Conservation (phyloP, 2,113 vertebrate species). For the Xiphophorus hellerii region DNA sequence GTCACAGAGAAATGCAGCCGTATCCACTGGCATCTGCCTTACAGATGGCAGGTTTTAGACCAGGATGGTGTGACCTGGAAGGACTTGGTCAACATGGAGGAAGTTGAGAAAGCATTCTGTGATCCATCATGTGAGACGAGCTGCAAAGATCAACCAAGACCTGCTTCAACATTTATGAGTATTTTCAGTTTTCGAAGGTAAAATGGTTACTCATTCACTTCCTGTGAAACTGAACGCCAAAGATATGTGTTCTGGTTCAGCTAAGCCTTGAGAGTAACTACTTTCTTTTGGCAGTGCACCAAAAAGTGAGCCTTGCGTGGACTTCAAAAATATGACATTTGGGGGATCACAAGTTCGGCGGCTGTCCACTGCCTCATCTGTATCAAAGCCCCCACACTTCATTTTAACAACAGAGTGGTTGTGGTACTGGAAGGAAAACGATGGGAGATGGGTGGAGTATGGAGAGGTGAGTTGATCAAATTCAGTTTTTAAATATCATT, state of each 20-base stretch:
- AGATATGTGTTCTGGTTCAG: background rate
- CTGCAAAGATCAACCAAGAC: conserved; percentile 15
- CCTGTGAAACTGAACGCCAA: background rate
- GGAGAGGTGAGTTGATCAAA: conserved; percentile 82
- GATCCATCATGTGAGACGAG: conserved; percentile 74
- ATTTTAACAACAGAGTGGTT: conserved; percentile 92
- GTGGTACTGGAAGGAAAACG: conserved; percentile 91
- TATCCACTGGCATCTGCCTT: conserved; percentile 88
- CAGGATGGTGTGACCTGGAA: conserved; percentile 73
- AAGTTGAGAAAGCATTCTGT: conserved; percentile 87
- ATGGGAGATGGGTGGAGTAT: conserved; percentile 85
- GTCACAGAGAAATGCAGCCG: conserved; percentile 82
- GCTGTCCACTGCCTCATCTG: conserved; percentile 89
- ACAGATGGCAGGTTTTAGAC: conserved; percentile 87
- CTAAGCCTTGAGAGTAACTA: background rate
- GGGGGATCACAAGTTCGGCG: conserved; percentile 78
- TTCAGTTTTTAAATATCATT: background rate
- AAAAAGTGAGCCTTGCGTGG: conserved; percentile 15
- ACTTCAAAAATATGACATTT: conserved; percentile 83
- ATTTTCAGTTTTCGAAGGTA: background rate
- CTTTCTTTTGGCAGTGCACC: conserved; percentile 32
- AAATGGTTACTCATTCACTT: background rate
- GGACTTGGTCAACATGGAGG: conserved; percentile 81
- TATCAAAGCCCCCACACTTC: conserved; percentile 88
- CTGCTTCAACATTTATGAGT: background rate